phyloP scores from a whole-genome alignment of 2,797 vertebrate genomes.

The Gorsachius magnificus region DNA sequence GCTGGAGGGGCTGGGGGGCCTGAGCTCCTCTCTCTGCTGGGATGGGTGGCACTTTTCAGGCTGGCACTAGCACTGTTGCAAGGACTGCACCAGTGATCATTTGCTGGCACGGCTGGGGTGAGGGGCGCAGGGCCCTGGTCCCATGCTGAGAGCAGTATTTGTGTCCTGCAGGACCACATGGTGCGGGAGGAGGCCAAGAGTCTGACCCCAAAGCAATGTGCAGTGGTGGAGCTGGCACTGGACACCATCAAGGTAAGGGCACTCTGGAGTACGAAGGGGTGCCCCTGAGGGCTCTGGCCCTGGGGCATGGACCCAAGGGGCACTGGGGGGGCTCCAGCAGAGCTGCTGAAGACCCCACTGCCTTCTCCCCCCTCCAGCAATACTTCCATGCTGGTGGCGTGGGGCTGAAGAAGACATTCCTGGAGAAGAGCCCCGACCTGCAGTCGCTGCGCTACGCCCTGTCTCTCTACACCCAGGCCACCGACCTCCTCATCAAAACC shows the following conservation, averaged over 20 bases:
- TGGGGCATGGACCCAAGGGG: fast-evolving
- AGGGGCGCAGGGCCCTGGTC: neutral
- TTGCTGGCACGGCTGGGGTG: neutral
- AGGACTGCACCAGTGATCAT: neutral
- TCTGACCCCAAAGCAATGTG: conserved; percentile 95
- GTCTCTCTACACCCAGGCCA: conserved; percentile 98
- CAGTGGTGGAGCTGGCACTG: conserved; percentile 93
- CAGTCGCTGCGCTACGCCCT: conserved; percentile 94
- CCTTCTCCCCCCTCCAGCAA: conserved; percentile 78
- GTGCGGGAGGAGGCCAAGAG: conserved; percentile 97
- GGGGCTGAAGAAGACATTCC: conserved; percentile 96
- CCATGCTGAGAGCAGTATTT: neutral
- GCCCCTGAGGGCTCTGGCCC: neutral
- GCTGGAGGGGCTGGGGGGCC: neutral
- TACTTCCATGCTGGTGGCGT: conserved; percentile 98
- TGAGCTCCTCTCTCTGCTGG: neutral
- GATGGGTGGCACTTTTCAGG: neutral
- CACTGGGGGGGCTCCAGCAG: neutral
- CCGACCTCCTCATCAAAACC: conserved; percentile 96
- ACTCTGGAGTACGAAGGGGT: fast-evolving
- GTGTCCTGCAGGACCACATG: conserved; percentile 90
- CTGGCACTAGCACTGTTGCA: neutral
- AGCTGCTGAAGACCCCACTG: neutral
- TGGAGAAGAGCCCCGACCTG: conserved; percentile 97
- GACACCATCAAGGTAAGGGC: conserved; percentile 95